Conservation (phyloP, 1,140 invertebrate genomes). For the Paracyclopina nana region DNA sequence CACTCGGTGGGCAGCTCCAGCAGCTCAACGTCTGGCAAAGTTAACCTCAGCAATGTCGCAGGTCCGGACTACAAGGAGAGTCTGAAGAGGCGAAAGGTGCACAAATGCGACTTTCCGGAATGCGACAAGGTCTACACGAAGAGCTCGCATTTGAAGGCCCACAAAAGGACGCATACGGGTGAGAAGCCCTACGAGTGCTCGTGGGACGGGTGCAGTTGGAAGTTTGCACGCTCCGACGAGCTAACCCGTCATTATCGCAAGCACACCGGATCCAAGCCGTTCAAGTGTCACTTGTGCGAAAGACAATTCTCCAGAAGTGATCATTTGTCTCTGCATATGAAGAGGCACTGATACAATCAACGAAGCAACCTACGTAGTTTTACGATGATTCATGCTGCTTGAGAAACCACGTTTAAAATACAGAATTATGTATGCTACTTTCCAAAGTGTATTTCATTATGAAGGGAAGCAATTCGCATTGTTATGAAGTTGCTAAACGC, state of each 20-base stretch:
- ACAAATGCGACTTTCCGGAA: slow-evolving; percentile 63
- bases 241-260: slow-evolving; percentile 23
- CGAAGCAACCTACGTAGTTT: too few species aligned
- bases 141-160: slow-evolving; percentile 78
- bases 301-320: slow-evolving; percentile 29
- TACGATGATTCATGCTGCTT: too few species aligned
- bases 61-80: slow-evolving; percentile 24
- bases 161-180: slow-evolving; percentile 61
- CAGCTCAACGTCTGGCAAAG: neutral
- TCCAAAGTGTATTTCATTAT: too few species aligned
- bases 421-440: too few species aligned
- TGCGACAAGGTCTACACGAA: slow-evolving; percentile 90
- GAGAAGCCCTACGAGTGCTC: slow-evolving; percentile 30
- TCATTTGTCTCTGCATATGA: slow-evolving; percentile 29
- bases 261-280: slow-evolving; percentile 30
- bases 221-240: slow-evolving; percentile 21
- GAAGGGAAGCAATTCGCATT: too few species aligned
- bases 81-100: slow-evolving; percentile 47
- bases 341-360: slow-evolving; percentile 20
- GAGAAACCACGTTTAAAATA: too few species aligned
- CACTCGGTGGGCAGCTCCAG: neutral
- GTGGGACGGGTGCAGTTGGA: slow-evolving; percentile 23
- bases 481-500: too few species aligned
- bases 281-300: slow-evolving; percentile 27
- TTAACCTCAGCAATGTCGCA: neutral